Conservation (phyloP, 2,888 invertebrate genomes). For the Folsomia manolachei region DNA sequence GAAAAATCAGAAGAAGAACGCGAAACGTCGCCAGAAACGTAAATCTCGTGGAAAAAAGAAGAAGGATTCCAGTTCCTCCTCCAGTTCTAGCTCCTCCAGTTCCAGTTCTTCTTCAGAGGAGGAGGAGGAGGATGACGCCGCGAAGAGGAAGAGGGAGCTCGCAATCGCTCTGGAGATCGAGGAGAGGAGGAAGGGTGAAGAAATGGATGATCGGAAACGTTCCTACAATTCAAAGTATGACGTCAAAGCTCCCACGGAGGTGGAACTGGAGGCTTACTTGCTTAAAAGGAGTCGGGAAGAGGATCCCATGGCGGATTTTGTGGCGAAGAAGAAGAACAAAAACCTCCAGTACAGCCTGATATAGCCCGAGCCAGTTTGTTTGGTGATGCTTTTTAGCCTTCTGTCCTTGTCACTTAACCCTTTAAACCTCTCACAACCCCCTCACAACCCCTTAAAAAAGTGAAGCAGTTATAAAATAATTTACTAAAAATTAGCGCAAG, state of each 20-base stretch:
- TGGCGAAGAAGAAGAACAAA: conserved; percentile 48
- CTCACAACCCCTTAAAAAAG: too few species aligned
- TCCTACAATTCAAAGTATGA: conserved; percentile 89
- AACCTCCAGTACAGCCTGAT: too few species aligned
- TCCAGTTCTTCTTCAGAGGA: conserved; percentile 43
- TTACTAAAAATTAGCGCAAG: too few species aligned
- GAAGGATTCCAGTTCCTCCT: conserved; percentile 19
- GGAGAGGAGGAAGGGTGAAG: conserved; percentile 64
- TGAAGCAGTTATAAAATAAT: too few species aligned
- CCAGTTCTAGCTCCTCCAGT: conserved; percentile 20
- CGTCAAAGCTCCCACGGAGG: conserved; percentile 79
- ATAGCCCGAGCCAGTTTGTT: too few species aligned
- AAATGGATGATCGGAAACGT: conserved; percentile 82
- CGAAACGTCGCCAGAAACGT: conserved; percentile 51
- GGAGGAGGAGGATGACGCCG: conserved; percentile 52
- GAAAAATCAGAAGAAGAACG: conserved; percentile 51
- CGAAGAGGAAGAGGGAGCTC: conserved; percentile 43
- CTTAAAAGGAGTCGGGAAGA: conserved; percentile 79
- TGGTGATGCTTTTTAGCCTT: too few species aligned
- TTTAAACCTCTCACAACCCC: too few species aligned
- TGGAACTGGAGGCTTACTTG: conserved; percentile 89
- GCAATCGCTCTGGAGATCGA: conserved; percentile 64
- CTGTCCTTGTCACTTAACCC: too few species aligned
- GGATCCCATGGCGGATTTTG: conserved; percentile 89
- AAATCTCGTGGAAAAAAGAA: conserved; percentile 24